These are phyloP conservation scores for Phyllotis vaccarum DNA, from an alignment of 2,797 vertebrate genomes.

Conservation along the genomic window DNA sequence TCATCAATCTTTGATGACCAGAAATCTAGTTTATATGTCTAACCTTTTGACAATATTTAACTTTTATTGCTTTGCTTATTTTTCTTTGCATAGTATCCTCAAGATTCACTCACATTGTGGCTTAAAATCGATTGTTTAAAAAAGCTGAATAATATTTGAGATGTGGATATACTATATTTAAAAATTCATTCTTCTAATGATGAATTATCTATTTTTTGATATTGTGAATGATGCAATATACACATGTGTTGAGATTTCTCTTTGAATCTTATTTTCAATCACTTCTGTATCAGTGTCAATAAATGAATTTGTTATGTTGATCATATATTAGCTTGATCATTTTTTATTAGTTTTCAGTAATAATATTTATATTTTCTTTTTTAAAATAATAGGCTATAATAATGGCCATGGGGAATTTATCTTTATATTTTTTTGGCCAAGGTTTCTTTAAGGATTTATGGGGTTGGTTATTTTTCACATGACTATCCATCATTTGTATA, in stretches of 20 bases:
- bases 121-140: not conserved
- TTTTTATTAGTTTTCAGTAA: not conserved
- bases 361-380: not conserved
- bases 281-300: not conserved
- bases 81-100: constrained; percentile 22
- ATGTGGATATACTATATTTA: not conserved
- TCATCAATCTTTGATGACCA: not conserved
- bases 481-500: not conserved
- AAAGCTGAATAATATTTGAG: not conserved
- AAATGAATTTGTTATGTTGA: not conserved
- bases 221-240: not conserved
- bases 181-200: not conserved
- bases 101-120: not conserved
- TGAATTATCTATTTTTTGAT: not conserved
- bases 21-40: not conserved
- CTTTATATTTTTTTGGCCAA: not conserved
- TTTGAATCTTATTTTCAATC: constrained; percentile 13
- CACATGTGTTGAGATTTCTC: not conserved
- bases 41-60: not conserved
- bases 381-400: not conserved
- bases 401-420: not conserved
- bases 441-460: constrained; percentile 16
- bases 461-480: not conserved
- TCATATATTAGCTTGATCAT: not conserved
- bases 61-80: constrained; percentile 3